Percentiles rank a stretch among this genome's conserved stretches.
Evolutionary conservation across 1,140 invertebrate species (phyloP).

Genomic region (Hyphantria cunea): DNA sequence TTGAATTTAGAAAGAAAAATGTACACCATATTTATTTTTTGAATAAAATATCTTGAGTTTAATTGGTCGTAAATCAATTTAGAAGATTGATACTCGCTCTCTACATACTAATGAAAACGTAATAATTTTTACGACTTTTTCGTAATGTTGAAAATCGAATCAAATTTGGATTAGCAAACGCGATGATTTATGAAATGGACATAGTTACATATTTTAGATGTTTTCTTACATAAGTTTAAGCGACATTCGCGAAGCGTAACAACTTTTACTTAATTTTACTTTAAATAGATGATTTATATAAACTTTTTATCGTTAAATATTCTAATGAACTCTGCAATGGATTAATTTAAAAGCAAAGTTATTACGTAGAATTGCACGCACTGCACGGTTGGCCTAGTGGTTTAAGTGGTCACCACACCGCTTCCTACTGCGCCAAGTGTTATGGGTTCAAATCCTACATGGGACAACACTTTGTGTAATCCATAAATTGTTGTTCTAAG

Average conservation of each 20-base stretch:
- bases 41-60: neutral
- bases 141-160: slow-evolving; percentile 4
- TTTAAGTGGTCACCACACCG: too few relatives aligned
- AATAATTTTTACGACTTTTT: neutral
- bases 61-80: slow-evolving; percentile 4
- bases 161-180: neutral
- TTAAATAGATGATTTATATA: slow-evolving; percentile 3
- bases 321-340: neutral
- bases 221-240: neutral
- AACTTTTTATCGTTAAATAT: slow-evolving; percentile 3
- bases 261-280: neutral
- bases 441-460: too few relatives aligned
- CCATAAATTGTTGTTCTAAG: too few relatives aligned
- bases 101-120: slow-evolving; percentile 2
- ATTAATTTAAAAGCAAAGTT: slow-evolving; percentile 3
- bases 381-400: too few relatives aligned
- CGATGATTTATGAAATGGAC: neutral
- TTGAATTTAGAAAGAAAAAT: neutral
- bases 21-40: neutral
- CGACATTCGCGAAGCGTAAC: neutral
- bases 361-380: too few relatives aligned
- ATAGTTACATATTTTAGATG: slow-evolving; percentile 2
- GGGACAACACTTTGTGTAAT: too few relatives aligned
- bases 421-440: too few relatives aligned
- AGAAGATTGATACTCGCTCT: slow-evolving; percentile 1